phyloP scores from a whole-genome alignment of 2,888 invertebrate species.

The Gisinianus flammeolus region DNA sequence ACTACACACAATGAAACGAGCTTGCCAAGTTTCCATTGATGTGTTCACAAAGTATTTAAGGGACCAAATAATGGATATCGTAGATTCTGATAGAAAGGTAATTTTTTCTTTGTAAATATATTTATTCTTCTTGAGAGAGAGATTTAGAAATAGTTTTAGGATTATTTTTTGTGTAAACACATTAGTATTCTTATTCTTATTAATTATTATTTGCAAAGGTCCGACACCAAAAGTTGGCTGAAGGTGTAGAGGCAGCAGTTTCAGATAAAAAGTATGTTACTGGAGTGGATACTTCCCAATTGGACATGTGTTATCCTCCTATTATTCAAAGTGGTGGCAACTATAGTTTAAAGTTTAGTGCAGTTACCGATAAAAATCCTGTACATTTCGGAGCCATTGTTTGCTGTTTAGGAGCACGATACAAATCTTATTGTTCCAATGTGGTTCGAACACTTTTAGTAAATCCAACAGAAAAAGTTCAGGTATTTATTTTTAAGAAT shows the following conservation, averaged over 20 bases:
- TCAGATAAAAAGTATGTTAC: slow-evolving; percentile 95
- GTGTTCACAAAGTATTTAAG: slow-evolving; percentile 95
- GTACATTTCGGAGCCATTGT: slow-evolving; percentile 96
- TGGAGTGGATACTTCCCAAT: slow-evolving; percentile 82
- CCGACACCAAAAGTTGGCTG: slow-evolving; percentile 85
- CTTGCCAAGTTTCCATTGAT: slow-evolving; percentile 89
- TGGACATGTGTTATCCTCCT: slow-evolving; percentile 96
- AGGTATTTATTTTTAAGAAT: slow-evolving; percentile 63
- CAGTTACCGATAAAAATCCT: slow-evolving; percentile 83
- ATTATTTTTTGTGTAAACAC: too few relatives aligned
- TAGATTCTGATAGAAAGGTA: slow-evolving; percentile 82
- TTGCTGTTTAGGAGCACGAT: slow-evolving; percentile 91
- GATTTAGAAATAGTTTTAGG: too few relatives aligned
- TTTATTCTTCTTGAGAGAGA: too few relatives aligned
- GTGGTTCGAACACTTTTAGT: slow-evolving; percentile 95
- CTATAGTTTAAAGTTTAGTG: slow-evolving; percentile 96
- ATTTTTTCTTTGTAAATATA: background rate
- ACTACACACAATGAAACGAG: slow-evolving; percentile 86
- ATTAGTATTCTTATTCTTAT: too few relatives aligned
- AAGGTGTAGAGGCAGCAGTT: slow-evolving; percentile 91
- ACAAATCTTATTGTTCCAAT: slow-evolving; percentile 98
- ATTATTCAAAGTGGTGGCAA: slow-evolving; percentile 99
- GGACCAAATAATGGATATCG: slow-evolving; percentile 97
- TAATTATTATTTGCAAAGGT: slow-evolving; percentile 39
- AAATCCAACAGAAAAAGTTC: slow-evolving; percentile 78